A percentile compares a stretch with the other conserved stretches of the same genome.
Evolutionary conservation across 2,888 invertebrate species (phyloP).

Genomic region (Dicycla oo): DNA sequence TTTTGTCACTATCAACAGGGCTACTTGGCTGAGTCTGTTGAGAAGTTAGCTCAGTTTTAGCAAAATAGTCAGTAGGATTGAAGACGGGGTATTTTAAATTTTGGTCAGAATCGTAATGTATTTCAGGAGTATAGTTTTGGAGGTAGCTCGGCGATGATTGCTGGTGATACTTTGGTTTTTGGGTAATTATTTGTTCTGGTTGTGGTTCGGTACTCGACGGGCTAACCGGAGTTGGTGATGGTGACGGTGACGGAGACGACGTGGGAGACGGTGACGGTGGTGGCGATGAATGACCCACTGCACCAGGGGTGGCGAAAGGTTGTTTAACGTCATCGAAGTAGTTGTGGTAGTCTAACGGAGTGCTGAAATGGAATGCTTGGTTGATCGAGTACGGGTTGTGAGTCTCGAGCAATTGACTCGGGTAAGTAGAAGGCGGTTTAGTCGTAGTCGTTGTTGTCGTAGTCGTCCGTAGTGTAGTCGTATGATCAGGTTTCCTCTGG

Average conservation of each 20-base stretch:
- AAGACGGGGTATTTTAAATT: constrained; percentile 78
- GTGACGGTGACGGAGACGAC: constrained; percentile 15
- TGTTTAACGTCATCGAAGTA: constrained; percentile 84
- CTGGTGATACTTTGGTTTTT: constrained; percentile 75
- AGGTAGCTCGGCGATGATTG: constrained; percentile 78
- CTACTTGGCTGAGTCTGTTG: constrained; percentile 61
- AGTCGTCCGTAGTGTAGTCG: constrained; percentile 73
- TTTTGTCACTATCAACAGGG: constrained; percentile 50
- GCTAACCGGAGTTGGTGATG: constrained; percentile 62
- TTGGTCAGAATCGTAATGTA: constrained; percentile 80
- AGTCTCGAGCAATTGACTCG: constrained; percentile 84
- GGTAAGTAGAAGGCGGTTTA: constrained; percentile 80
- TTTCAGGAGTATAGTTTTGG: constrained; percentile 84
- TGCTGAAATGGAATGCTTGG: constrained; percentile 88
- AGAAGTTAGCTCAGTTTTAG: constrained; percentile 72
- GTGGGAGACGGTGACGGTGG: constrained; percentile 50
- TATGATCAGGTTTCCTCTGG: constrained; percentile 73
- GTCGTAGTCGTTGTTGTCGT: constrained; percentile 77
- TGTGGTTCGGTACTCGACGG: constrained; percentile 67
- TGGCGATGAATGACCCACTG: constrained; percentile 65
- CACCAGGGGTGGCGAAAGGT: constrained; percentile 73
- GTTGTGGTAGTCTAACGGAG: constrained; percentile 85
- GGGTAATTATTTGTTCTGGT: constrained; percentile 73
- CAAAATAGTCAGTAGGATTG: constrained; percentile 76
- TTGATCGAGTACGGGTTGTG: constrained; percentile 89